A percentile compares a stretch with the other conserved stretches of the same genome.
Conservation (phyloP, 2,113 vertebrate genomes). For the Aptenodytes patagonicus region DNA sequence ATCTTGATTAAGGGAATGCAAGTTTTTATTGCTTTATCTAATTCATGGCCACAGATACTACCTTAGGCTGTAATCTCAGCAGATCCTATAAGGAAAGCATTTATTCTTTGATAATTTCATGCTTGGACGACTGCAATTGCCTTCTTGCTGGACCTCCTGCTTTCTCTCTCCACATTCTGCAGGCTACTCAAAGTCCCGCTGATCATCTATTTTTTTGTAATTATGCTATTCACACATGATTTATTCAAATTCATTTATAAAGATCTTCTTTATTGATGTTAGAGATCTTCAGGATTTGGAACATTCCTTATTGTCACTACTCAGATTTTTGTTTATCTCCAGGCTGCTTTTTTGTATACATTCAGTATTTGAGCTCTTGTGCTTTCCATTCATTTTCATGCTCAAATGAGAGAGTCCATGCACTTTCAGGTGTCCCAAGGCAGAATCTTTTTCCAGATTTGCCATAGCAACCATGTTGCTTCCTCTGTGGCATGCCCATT, state of each 20-base stretch:
- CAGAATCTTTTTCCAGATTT: not conserved
- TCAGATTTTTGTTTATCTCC: not conserved
- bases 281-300: not conserved
- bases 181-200: not conserved
- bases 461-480: fast-evolving
- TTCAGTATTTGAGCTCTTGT: not conserved
- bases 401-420: not conserved
- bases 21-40: not conserved
- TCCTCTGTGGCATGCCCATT: not conserved
- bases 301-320: not conserved
- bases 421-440: not conserved
- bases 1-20: not conserved
- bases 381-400: not conserved
- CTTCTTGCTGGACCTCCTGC: not conserved
- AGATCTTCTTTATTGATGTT: not conserved
- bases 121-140: not conserved
- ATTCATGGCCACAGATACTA: not conserved
- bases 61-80: constrained; percentile 1
- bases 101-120: constrained; percentile 16
- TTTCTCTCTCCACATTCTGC: not conserved
- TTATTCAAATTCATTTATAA: not conserved
- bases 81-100: not conserved
- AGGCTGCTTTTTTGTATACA: not conserved
- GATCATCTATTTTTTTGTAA: not conserved
- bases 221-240: not conserved